Evolutionary conservation across 2,113 vertebrate species (phyloP).

Genomic region (Grammomys surdaster): DNA sequence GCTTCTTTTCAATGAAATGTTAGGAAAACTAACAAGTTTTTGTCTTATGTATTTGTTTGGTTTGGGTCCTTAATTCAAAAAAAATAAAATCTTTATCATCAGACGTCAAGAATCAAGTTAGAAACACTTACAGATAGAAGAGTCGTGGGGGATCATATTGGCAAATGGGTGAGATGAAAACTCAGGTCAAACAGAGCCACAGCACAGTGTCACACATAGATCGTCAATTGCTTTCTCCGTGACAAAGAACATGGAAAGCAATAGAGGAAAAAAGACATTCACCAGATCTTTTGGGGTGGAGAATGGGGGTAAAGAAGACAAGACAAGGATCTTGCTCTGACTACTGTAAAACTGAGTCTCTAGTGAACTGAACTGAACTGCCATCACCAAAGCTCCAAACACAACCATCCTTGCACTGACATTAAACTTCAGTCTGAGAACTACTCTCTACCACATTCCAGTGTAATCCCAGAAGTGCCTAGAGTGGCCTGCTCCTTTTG

Average conservation of each 20-base stretch:
- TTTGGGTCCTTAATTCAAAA: neutral
- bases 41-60: neutral
- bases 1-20: neutral
- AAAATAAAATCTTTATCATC: slow-evolving; percentile 56
- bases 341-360: neutral
- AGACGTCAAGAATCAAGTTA: slow-evolving; percentile 44
- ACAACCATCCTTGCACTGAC: accelerated
- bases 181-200: neutral
- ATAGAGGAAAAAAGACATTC: no score
- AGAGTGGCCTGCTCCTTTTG: neutral
- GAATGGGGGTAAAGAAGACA: neutral
- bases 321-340: neutral
- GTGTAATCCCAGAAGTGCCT: accelerated
- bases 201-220: neutral
- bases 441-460: accelerated
- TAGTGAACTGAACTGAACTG: neutral
- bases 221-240: neutral
- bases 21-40: neutral
- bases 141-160: neutral
- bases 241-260: neutral
- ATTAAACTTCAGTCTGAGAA: neutral
- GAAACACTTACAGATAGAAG: neutral
- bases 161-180: neutral
- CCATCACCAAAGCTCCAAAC: neutral
- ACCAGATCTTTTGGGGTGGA: neutral